Conservation (phyloP, 2,113 vertebrate species). For the Sebastes fasciatus region DNA sequence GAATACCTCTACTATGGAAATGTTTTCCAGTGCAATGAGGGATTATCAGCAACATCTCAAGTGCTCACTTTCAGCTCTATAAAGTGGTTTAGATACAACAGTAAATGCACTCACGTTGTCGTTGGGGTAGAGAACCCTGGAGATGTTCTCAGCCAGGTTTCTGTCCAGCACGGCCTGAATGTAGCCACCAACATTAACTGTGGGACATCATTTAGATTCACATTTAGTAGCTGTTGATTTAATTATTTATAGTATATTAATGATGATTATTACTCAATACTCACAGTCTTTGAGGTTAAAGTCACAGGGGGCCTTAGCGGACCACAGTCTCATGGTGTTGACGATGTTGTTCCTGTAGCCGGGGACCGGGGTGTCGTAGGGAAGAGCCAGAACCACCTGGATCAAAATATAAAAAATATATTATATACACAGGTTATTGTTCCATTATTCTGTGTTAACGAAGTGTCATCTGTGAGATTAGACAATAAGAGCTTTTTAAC, state of each 20-base stretch:
- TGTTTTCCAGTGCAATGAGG: too few relatives aligned
- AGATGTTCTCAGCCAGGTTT: constrained; percentile 94
- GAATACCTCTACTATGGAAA: not conserved
- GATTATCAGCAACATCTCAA: not conserved
- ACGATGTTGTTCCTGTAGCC: constrained; percentile 94
- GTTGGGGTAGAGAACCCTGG: constrained; percentile 94
- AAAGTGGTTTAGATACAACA: not conserved
- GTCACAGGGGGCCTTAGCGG: constrained; percentile 92
- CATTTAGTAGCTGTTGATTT: not conserved
- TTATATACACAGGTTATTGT: not conserved
- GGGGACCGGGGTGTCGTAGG: constrained; percentile 92
- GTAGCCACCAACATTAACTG: constrained; percentile 91
- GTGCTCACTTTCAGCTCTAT: not conserved
- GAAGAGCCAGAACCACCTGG: constrained; percentile 91
- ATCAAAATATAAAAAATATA: too few relatives aligned
- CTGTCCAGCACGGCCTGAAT: constrained; percentile 93
- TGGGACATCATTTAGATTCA: not conserved
- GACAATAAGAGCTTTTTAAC: too few relatives aligned
- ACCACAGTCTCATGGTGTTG: constrained; percentile 96
- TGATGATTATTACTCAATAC: constrained; percentile 52
- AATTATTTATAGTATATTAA: too few relatives aligned
- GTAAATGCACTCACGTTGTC: constrained; percentile 87
- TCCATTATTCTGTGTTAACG: not conserved
- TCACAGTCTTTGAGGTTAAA: constrained; percentile 96
- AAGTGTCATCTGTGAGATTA: not conserved